A percentile compares a stretch with the other conserved stretches of the same genome.
phyloP scores from a whole-genome alignment of 2,113 vertebrate genomes.

The Podiceps cristatus region DNA sequence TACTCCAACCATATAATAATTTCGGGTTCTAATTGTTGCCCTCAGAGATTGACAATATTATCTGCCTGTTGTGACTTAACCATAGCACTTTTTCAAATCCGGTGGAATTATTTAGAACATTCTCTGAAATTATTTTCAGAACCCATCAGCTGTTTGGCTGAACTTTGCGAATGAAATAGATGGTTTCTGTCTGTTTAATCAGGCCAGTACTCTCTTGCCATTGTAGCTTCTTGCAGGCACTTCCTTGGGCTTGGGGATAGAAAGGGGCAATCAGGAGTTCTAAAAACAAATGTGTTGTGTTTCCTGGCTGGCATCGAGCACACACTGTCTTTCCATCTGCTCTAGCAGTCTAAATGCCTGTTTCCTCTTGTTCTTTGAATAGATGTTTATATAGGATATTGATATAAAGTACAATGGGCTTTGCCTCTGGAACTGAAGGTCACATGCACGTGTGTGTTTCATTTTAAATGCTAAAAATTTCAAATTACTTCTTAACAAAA shows the following conservation, averaged over 20 bases:
- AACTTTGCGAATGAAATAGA: background rate
- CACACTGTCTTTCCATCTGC: background rate
- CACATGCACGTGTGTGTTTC: background rate
- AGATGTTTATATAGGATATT: background rate
- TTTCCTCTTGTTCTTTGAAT: background rate
- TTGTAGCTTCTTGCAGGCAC: background rate
- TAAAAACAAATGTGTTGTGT: background rate
- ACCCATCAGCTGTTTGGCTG: background rate
- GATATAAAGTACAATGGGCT: background rate
- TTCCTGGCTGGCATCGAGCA: constrained; percentile 5
- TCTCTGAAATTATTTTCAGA: background rate
- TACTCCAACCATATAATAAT: background rate
- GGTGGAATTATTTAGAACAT: background rate
- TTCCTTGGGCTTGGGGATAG: background rate
- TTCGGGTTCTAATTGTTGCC: background rate
- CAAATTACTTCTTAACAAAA: background rate
- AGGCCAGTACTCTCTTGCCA: background rate
- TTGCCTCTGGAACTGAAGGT: background rate
- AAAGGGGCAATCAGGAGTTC: background rate
- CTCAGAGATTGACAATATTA: background rate
- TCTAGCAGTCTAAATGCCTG: background rate
- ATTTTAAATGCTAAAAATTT: background rate
- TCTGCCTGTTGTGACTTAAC: background rate
- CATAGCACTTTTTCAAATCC: background rate
- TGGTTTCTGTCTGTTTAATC: background rate